Conservation (phyloP, 2,888 invertebrate genomes). For the Cephus pulcher region DNA sequence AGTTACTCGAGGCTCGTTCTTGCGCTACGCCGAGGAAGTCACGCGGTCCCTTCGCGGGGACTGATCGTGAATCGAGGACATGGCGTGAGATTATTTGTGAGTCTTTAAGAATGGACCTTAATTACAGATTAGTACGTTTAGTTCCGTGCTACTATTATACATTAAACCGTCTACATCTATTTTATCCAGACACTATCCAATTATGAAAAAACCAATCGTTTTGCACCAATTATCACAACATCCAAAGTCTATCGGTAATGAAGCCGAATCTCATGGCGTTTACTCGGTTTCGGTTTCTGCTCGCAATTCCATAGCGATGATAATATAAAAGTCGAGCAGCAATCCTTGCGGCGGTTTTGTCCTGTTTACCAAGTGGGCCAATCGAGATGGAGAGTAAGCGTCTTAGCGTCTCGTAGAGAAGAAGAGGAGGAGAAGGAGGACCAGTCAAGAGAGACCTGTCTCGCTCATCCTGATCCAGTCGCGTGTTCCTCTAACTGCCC, state of each 20-base stretch:
- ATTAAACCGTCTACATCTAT: neutral
- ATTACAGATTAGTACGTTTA: neutral
- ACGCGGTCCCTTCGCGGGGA: slow-evolving; percentile 29
- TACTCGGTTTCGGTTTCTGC: slow-evolving; percentile 28
- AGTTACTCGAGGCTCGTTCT: neutral
- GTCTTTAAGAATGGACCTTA: neutral
- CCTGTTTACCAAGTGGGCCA: slow-evolving; percentile 65
- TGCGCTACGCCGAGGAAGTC: slow-evolving; percentile 51
- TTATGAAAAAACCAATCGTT: neutral
- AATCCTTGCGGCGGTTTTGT: slow-evolving; percentile 56
- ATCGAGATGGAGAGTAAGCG: slow-evolving; percentile 64
- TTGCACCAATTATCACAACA: neutral
- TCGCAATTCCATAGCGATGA: neutral
- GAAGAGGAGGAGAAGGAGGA: neutral
- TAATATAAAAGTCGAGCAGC: slow-evolving; percentile 43
- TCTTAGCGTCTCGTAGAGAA: slow-evolving; percentile 3
- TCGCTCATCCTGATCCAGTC: neutral
- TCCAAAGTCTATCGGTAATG: neutral
- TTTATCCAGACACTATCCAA: neutral
- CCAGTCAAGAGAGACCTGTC: neutral
- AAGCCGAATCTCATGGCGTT: slow-evolving; percentile 8
- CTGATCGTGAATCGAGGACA: neutral
- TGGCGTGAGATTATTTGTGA: neutral
- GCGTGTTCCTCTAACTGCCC: slow-evolving; percentile 16
- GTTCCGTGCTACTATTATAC: neutral